Base-by-base conservation (phyloP, 1,140 invertebrate species). In the Drosophila pseudoananassae region DNA sequence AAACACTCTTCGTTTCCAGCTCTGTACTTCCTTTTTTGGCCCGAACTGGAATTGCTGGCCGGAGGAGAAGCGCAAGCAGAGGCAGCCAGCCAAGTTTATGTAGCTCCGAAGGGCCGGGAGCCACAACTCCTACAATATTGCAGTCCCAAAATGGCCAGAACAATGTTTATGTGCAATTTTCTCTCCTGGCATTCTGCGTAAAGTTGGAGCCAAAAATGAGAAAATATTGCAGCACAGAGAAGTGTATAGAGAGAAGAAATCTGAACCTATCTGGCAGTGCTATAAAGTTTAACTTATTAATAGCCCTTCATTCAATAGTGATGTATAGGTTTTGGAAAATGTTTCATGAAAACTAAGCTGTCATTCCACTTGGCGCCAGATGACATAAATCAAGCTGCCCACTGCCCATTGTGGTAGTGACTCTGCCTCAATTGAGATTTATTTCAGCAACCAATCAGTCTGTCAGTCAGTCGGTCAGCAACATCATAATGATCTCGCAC, bases 21-120 rank as follows among this genome's bases (percentile, higher is more conserved):
- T 50, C 65, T 74, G 87, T 82, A 78, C 78, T 85, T 71, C 82
- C 82, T 82, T 85, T 85, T 85, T 85, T 85, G 81, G 82, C 68
- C 36, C 20, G 47, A 31, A 49, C 43, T 68, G 71, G 50, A 33
- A 71, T 47, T 60, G 69, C 55, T 78, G 68, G 75, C 75, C 64
- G 38, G 10, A 25, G 25, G 43, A 47, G 53, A 43, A 57, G 38
- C 51, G 55, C 55, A 1, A 63, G 55, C 72, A 55, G 43, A 31
- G 56, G 40, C 27, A 50, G 65, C 43, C 66, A 68, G 40, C 64
- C 64, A 70, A 65, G 70, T 73, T 50, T 51, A 25, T 43, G 57
- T 31, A 12, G 14, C 20, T 31, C 3, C 29, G 0, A 36, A 56
- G 61, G 66, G 46, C 46, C 38, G 40, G 50, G 17, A 31, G 31